phyloP scores from a whole-genome alignment of 2,888 invertebrate genomes.

The Julus scanicus region DNA sequence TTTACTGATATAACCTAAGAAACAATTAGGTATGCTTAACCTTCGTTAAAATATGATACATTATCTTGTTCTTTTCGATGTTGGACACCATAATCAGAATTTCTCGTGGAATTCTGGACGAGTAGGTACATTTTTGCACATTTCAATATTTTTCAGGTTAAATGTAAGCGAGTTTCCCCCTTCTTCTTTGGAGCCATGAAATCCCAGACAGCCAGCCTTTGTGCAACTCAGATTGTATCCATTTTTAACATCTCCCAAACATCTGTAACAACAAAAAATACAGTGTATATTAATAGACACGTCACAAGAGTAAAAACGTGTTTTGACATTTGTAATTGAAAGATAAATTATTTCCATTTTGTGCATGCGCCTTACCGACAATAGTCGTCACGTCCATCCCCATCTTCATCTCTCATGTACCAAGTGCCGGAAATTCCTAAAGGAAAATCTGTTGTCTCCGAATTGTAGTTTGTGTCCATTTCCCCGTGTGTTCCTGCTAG shows the following conservation, averaged over 20 bases:
- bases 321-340: neutral
- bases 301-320: neutral
- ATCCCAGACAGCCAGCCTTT: conserved; percentile 50
- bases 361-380: neutral
- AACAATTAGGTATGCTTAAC: too few relatives aligned
- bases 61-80: neutral
- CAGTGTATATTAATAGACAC: neutral
- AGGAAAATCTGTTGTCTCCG: neutral
- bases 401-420: conserved; percentile 53
- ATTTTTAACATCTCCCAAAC: conserved; percentile 41
- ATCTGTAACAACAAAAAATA: conserved; percentile 11
- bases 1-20: too few relatives aligned
- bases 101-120: conserved; percentile 48
- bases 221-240: conserved; percentile 42
- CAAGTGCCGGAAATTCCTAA: conserved; percentile 13
- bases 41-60: too few relatives aligned
- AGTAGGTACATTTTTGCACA: neutral
- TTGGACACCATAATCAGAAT: neutral
- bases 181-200: conserved; percentile 48
- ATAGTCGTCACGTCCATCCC: conserved; percentile 48
- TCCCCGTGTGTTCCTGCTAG: conserved; percentile 49
- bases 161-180: conserved; percentile 44
- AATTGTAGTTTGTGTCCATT: conserved; percentile 40
- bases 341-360: conserved; percentile 4
- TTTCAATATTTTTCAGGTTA: neutral